Evolutionary conservation across 2,797 vertebrate species (phyloP).

Genomic region (Coilia nasus): DNA sequence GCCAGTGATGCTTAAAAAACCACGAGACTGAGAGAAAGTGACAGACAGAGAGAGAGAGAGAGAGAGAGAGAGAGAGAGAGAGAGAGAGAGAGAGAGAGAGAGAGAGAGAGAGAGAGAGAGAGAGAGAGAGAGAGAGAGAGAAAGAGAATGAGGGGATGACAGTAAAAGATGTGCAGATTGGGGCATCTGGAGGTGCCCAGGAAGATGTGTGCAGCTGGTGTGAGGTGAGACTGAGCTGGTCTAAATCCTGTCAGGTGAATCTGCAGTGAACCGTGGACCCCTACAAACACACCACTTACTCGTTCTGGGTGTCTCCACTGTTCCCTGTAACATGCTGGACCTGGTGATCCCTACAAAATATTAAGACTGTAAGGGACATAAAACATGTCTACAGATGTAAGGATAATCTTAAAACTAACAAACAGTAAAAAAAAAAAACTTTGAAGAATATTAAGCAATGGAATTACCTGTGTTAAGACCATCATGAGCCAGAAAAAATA

Average conservation of each 20-base stretch:
- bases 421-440: background rate
- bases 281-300: background rate
- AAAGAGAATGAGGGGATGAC: background rate
- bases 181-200: background rate
- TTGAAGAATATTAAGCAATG: background rate
- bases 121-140: background rate
- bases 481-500: background rate
- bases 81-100: too few relatives aligned
- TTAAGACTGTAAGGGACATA: background rate
- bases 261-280: background rate
- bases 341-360: background rate
- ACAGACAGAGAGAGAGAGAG: too few relatives aligned
- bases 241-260: background rate
- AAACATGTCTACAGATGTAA: background rate
- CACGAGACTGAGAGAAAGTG: constrained; percentile 24
- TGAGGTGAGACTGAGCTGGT: background rate
- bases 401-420: background rate
- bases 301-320: background rate
- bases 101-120: constrained; percentile 15
- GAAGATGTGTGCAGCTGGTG: background rate
- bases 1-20: constrained; percentile 4
- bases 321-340: background rate
- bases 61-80: too few relatives aligned
- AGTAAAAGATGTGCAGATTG: background rate
- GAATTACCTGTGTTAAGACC: background rate